A percentile compares a stretch with the other conserved stretches of the same genome.
Conservation (phyloP, 2,888 invertebrate genomes). For the Ornithoptera priamus region DNA sequence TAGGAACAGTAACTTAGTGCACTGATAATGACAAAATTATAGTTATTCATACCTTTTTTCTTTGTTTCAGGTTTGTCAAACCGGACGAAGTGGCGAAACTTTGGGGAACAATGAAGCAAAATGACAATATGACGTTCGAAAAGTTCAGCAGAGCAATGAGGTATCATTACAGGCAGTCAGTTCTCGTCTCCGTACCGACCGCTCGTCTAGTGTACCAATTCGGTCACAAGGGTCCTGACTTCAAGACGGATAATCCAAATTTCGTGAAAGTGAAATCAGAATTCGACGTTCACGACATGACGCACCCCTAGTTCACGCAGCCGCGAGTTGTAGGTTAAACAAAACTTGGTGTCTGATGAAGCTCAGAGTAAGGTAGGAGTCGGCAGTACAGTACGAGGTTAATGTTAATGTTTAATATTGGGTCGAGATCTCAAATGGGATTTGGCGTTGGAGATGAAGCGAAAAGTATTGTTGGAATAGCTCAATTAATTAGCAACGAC, state of each 20-base stretch:
- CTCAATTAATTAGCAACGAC: slow-evolving; percentile 24
- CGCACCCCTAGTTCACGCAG: slow-evolving; percentile 57
- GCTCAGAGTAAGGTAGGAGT: slow-evolving; percentile 39
- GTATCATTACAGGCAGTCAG: slow-evolving; percentile 89
- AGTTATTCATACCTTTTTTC: neutral
- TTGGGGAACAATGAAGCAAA: slow-evolving; percentile 93
- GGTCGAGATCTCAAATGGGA: slow-evolving; percentile 31
- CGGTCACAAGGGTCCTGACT: slow-evolving; percentile 88
- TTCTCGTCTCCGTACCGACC: slow-evolving; percentile 87
- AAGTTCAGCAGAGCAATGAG: slow-evolving; percentile 95
- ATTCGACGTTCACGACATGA: slow-evolving; percentile 50
- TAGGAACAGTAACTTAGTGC: too few species aligned
- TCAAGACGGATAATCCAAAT: slow-evolving; percentile 84
- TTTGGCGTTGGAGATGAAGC: slow-evolving; percentile 17
- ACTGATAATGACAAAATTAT: too few species aligned
- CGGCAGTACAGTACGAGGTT: slow-evolving; percentile 33
- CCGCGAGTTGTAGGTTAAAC: slow-evolving; percentile 37
- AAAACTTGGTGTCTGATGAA: slow-evolving; percentile 33
- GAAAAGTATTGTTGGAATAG: slow-evolving; percentile 23
- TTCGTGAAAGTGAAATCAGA: slow-evolving; percentile 69
- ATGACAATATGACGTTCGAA: slow-evolving; percentile 94
- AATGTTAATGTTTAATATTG: slow-evolving; percentile 34
- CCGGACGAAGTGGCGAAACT: slow-evolving; percentile 91
- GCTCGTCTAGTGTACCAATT: slow-evolving; percentile 90
- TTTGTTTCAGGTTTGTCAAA: slow-evolving; percentile 84